Base-by-base conservation (phyloP, 2,797 vertebrate species). In the Nothura maculosa region DNA sequence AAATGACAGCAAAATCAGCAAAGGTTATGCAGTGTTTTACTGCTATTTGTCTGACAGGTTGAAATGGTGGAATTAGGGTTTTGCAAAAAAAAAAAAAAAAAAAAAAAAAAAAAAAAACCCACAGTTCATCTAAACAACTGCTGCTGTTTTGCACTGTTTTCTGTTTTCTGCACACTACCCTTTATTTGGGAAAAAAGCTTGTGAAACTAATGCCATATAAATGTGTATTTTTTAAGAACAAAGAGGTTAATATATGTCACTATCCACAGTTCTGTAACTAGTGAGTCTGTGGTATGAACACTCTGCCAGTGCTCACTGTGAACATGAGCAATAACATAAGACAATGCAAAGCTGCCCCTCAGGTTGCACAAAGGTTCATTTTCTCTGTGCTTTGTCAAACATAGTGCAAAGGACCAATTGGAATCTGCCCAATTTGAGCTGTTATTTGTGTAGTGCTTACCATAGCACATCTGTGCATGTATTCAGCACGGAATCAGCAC, bases 361-460 rank as follows among this genome's bases (percentile, higher is more conserved):
- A 68, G 86, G 93, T 7, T 94, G 69, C 79, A 94, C 58, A 88
- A 69, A 21, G 50, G 19, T 20, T 42, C 4, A 3, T 57, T 92
- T 82, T 83, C 45, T 62, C 78, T 70, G 76, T 54, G 14, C 40
- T 85, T 94, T 84, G 28, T 77, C 13, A 77, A 90, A 77, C 22
- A 58, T 60, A 93, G 45, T 66, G 60, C 85, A 81, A 62, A 84
- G 61, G 64, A 77, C 12, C n/a, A 94, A 91, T 89, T 57, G 1
- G 81, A 79, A 89, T 60, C 30, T 18, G 55, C 36, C 80, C 70
- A 42, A 94, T 85, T 81, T 84, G 54, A 80, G 27, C 48, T 93
- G 79, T 87, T 89, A 68, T 3, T 67, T 20, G 10, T 22, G 8
- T 85, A 89, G 95, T 57, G 43, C 67, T 81, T 89, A 57, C 18